These are phyloP conservation scores for Napeogenes sylphis DNA, from an alignment of 2,888 invertebrate genomes.

Conservation along the genomic window DNA sequence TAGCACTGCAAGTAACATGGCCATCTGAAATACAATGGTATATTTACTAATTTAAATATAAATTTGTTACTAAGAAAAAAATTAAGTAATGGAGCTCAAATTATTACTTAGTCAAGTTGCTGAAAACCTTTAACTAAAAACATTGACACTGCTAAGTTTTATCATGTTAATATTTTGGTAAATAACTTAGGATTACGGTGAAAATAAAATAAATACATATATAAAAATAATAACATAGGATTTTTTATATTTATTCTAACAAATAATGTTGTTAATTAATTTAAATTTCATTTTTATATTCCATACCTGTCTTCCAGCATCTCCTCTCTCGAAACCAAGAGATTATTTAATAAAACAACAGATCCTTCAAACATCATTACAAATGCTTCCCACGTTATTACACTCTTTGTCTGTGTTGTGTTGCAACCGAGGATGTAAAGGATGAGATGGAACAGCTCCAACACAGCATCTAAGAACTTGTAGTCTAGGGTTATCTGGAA, in stretches of 20 bases:
- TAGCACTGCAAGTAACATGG: slow-evolving; percentile 70
- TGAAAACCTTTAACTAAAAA: too few relatives aligned
- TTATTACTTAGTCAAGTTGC: too few relatives aligned
- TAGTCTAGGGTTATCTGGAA: slow-evolving; percentile 66
- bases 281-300: background rate
- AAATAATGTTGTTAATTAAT: too few relatives aligned
- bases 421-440: slow-evolving; percentile 48
- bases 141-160: too few relatives aligned
- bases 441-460: slow-evolving; percentile 56
- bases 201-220: too few relatives aligned
- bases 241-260: too few relatives aligned
- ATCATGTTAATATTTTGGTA: too few relatives aligned
- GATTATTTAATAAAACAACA: slow-evolving; percentile 52
- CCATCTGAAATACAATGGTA: slow-evolving; percentile 53
- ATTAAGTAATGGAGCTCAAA: background rate
- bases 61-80: background rate
- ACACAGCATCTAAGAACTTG: slow-evolving; percentile 63
- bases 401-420: slow-evolving; percentile 38
- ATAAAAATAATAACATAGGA: too few relatives aligned
- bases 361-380: slow-evolving; percentile 53
- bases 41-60: background rate
- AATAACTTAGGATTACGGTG: too few relatives aligned
- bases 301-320: slow-evolving; percentile 67
- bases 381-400: slow-evolving; percentile 52
- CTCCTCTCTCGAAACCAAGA: slow-evolving; percentile 62